Percentiles rank a stretch among this genome's conserved stretches.
These are phyloP conservation scores for Nymphalis polychloros DNA, from an alignment of 2,888 invertebrate species.

Conservation along the genomic window DNA sequence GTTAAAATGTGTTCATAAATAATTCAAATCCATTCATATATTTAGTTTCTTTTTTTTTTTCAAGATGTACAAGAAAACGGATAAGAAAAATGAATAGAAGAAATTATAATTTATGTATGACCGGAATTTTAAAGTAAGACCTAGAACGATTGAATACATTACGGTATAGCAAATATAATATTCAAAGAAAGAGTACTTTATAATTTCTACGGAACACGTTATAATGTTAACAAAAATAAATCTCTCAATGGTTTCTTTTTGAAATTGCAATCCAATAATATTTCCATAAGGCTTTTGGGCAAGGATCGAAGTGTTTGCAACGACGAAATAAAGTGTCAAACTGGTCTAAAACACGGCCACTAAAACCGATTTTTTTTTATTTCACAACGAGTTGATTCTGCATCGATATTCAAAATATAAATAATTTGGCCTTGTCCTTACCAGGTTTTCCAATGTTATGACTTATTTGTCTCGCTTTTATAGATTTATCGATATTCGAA, in stretches of 20 bases:
- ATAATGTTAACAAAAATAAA: background rate
- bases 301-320: conserved; percentile 21
- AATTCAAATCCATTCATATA: too few species aligned
- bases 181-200: background rate
- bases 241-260: background rate
- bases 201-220: background rate
- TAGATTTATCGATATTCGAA: conserved; percentile 70
- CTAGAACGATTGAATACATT: too few species aligned
- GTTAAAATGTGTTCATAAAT: too few species aligned
- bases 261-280: conserved; percentile 32
- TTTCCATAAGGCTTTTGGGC: conserved; percentile 29
- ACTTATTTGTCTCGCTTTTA: conserved; percentile 74
- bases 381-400: conserved; percentile 53
- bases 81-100: too few species aligned
- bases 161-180: too few species aligned
- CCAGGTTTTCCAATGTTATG: conserved; percentile 72
- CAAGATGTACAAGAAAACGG: too few species aligned
- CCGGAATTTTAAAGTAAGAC: too few species aligned
- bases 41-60: too few species aligned
- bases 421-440: conserved; percentile 63
- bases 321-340: conserved; percentile 21
- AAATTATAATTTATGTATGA: too few species aligned
- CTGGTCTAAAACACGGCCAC: conserved; percentile 23
- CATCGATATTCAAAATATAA: conserved; percentile 54
- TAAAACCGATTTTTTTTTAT: conserved; percentile 38